Base-by-base conservation (phyloP, 2,888 invertebrate genomes). In the Lasioglossum morio region DNA sequence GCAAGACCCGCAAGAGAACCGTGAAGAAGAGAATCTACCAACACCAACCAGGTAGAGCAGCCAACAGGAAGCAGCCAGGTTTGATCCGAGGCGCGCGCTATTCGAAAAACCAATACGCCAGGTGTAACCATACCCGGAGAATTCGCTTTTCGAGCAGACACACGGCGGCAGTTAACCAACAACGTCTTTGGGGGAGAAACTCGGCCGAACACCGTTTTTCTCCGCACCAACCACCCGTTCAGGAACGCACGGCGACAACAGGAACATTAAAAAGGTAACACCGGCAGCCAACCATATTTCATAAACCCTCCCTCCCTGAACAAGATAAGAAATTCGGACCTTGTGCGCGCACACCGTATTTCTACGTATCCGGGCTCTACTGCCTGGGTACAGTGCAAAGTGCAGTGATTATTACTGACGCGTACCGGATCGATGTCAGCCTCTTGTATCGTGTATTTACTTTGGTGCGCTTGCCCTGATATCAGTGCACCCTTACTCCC, bases 231-330 rank as follows among this genome's bases (percentile, higher is more conserved):
- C 85, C 89, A 79, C 91, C 93, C 93, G 92, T 93, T 94, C 94
- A 92, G 94, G 93, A 94, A 94, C 92, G 89, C 84, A 90, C 92
- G 93, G 92, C 93, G 83, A 91, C 84, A 86, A 76, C 79, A 87
- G 87, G 75, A 80, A 81, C 77, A 89, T 78, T 69, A 37, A 37
- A 87, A 63, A 90, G 90, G 90, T 90, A 90, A 89, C 66, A 12
- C 19, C 37, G 69, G 12, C 1, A 4, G 69, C 19, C 34, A 37
- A 37, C 34, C 23, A 23, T 69, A 37, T 69, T 69, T 34, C 23
- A 0, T 19, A 37, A 4, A 69, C 53, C 23, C 53, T 43, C 43
- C 43, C 14, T 43, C 10, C 10, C 19, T 10, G 37, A 69, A 0
- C 34, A 34, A 34, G 48, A 53, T 46, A n/a, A 43, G 27, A 43